Evolutionary conservation across 2,888 invertebrate species (phyloP), one percentile per base, ranked within the genome.

Genomic region (Stenodera caucasica): DNA sequence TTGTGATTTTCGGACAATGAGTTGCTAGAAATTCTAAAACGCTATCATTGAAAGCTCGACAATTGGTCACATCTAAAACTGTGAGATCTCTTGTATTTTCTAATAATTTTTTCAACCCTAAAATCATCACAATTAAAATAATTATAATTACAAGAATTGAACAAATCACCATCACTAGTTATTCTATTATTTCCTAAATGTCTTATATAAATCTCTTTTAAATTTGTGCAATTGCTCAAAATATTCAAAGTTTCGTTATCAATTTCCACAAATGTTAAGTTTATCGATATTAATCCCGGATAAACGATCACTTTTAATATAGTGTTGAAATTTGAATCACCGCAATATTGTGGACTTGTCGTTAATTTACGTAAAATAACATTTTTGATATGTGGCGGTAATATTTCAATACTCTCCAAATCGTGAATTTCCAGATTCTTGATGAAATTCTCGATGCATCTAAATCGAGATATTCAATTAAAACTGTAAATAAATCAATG

Each of bases 1-100:
- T 75, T 64, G 79, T 76, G 35, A 86, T 66, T 49, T 82, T 79
- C 6, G 75, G 70, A 65, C 85, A 86, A 14, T 79, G 75, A 62
- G 80, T 79, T 0, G 83, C 82, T 6, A 88, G 72, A 51, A 78
- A 80, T 67, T 81, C 81, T 61, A 88, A 59, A 21, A 86, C 82
- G 1, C 80, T 75, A 69, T 88, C 84, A 0, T 81, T 82, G 18
- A 88, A 82, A 56, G 80, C 72, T 59, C 61, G 60, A 63, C 78
- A 79, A 56, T 75, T 67, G 18, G 69, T 64, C 14, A 79, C 60
- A 57, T 72, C 68, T 30, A 81, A 63, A 15, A 67, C 56, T 50
- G 67, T 53, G 54, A 81, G 63, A 37, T 72, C 66, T 50, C 67
- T 61, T 14, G 76, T 67, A 52, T 71, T 65, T 35, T 71, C 68